Evolutionary conservation across 2,888 invertebrate genomes (phyloP), one percentile per base, ranked within the genome.

Genomic region (Leptothorax acervorum): DNA sequence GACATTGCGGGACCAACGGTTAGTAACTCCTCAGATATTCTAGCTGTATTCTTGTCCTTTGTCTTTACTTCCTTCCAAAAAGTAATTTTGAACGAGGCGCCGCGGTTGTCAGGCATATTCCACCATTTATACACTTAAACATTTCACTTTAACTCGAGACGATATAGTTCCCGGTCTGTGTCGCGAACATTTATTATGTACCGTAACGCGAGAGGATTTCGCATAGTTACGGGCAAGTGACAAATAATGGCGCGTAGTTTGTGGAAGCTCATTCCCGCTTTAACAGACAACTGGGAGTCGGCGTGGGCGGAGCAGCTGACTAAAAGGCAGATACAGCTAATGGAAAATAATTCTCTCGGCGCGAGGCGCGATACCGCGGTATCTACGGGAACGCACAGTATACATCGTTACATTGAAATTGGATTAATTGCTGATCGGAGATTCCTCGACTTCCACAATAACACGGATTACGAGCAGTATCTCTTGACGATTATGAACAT

Each of bases 401-500:
- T 96, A 92, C 97, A 97, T 76, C 96, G 97, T 63, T 97, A 96
- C 94, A 98, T 98, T 57, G 98, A 98, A 95, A 97, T 98, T 1
- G 95, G 98, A 81, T 95, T 98, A 75, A 98, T 98, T 73, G 98
- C 98, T 51, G 98, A 98, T 95, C 96, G 96, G 78, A 97, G 97
- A 89, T 98, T 98, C 97, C 96, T 97, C 83, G 97, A 97, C 82
- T 98, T 97, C 94, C 98, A 98, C 95, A 95, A 96, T 86, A 96
- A 97, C 90, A 97, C 97, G 90, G 97, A 97, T 93, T 96, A 98
- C 90, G 97, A 98, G 93, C 97, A 97, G 18, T 98, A 98, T 94
- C 96, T 98, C 60, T 95, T 98, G 68, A 98, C 98, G 63, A 97
- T 98, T 85, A 98, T 98, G 98, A 99, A 98, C 94, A 98, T 98